Evolutionary conservation across 2,113 vertebrate species (phyloP), one percentile per base, ranked within the genome.

Genomic region (Glareola pratincola): DNA sequence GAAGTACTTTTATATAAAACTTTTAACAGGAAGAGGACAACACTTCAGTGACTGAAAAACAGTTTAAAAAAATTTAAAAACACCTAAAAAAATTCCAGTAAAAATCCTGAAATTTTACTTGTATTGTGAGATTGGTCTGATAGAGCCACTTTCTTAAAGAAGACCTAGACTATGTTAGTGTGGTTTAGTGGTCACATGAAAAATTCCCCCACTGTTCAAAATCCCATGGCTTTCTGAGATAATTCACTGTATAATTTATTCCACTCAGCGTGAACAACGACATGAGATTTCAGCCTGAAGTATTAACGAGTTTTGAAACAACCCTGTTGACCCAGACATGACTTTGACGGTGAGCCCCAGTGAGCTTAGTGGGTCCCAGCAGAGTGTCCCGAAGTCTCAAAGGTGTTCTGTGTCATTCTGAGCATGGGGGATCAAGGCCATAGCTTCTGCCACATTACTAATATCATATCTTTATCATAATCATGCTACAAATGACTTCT

Each of bases 111-210:
- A 24, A 32, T 91, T 69, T 80, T 74, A 23, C 20, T 67, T 51
- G 30, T 66, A 19, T 86, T 37, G 7, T 85, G 68, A 80, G 37
- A 41, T 4, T 29, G 17, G 17, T 4, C 21, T 71, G 10, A n/a
- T 20, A 54, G 13, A 80, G 14, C 8, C 8, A 29, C 13, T 72
- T 82, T 57, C 12, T 76, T 90, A 75, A 78, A 48, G 72, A 68
- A 59, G 34, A 34, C 16, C 2, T 72, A 45, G 4, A 39, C 17
- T 69, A 9, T 22, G 6, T 45, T 84, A 17, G 16, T 54, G 13
- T 6, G 0, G 16, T 68, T 78, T 68, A 85, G 30, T 0, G 0
- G 19, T 76, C n/a, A n/a, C 36, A 53, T 48, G 21, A 64, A 79
- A 75, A 88, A 51, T 27, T 57, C 8, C 10, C 6, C 22, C 0